Percentiles rank a stretch among this genome's conserved stretches.
These are phyloP conservation scores for Xiphorhynchus erythropygius DNA, from an alignment of 2,797 vertebrate genomes.

Conservation along the genomic window DNA sequence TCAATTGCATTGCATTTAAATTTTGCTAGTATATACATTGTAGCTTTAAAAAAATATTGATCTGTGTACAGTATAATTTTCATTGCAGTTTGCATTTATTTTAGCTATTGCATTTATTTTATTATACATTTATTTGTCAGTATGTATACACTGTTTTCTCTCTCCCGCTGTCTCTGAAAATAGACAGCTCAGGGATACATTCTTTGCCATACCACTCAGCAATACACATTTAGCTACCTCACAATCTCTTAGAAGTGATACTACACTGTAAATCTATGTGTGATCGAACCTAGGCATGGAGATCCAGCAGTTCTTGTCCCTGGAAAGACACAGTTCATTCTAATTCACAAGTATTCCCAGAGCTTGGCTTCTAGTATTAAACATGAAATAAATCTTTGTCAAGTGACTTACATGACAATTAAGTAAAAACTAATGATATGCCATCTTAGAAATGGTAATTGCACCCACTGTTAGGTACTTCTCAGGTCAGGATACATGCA, in stretches of 20 bases:
- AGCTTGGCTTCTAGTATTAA: neutral
- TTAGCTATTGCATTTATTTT: neutral
- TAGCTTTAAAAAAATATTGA: neutral
- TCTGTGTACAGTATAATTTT: neutral
- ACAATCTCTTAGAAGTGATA: neutral
- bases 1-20: neutral
- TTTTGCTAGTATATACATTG: neutral
- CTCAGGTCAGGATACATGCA: constrained; percentile 47
- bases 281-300: neutral
- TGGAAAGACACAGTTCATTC: neutral
- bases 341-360: constrained; percentile 8
- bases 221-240: neutral
- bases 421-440: constrained; percentile 65
- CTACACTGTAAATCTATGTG: neutral
- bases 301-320: neutral
- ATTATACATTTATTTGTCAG: neutral
- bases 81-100: neutral
- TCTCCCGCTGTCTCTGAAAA: neutral
- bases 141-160: neutral
- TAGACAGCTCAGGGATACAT: neutral
- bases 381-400: constrained; percentile 58
- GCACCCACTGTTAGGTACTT: constrained; percentile 55
- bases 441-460: constrained; percentile 64
- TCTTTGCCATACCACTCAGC: neutral
- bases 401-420: constrained; percentile 66